Evolutionary conservation across 2,113 vertebrate species (phyloP), one percentile per base, ranked within the genome.

Genomic region (pig (Sus scrofa)): DNA sequence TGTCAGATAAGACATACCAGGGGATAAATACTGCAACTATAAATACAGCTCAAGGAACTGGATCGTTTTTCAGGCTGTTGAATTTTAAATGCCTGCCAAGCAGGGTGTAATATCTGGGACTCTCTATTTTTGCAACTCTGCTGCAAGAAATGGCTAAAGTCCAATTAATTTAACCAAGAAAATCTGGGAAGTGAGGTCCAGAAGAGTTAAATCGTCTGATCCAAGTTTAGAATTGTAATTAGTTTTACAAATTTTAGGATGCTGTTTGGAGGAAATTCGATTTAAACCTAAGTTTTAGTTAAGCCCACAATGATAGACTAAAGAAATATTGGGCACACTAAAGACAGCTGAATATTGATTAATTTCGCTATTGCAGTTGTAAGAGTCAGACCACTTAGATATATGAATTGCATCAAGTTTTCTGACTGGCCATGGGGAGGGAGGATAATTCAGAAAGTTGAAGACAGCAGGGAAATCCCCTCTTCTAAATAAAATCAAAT

Each of bases 101-200:
- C 58, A 13, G 95, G 91, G 94, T 97, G 94, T 98, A 97, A 82
- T 96, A 97, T 96, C 95, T 94, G 96, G 74, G 82, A 88, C 91
- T 92, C 62, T 94, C 83, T 97, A 90, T 56, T 93, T 95, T 70
- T 94, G 92, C 93, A 89, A 75, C 8, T 95, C 84, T 94, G 71
- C 79, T 85, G 34, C 74, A 94, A 98, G 67, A 91, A 94, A 86
- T 96, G 71, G 22, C 93, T 75, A 91, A 97, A 98, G 79, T 91
- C 97, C 96, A 96, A 89, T 65, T 91, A 87, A 88, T 87, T 97
- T 98, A 97, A 97, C 92, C 95, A 95, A 98, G 86, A 97, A 98
- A 97, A 97, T 95, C 94, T 95, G 77, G 78, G 91, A 70, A 96
- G 67, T 73, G 81, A 97, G 0, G 4, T 94, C 95, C 89, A 96